Evolutionary conservation across 1,140 invertebrate species (phyloP).

Genomic region (Metaphire vulgaris): DNA sequence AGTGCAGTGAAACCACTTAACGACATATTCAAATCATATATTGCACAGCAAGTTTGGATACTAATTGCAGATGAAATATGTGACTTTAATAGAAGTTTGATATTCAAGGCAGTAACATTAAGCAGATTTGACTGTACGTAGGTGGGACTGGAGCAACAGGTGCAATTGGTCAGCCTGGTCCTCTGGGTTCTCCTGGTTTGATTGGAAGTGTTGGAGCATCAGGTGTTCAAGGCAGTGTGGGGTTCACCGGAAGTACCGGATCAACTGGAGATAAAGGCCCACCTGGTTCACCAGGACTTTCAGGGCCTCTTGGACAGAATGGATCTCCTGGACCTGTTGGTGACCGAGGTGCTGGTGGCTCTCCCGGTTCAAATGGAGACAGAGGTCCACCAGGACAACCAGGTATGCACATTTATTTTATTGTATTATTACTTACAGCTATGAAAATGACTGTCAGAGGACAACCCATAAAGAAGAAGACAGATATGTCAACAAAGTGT

Average conservation of each 20-base stretch:
- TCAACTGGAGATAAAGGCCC: slow-evolving; percentile 9
- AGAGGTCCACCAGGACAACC: not conserved
- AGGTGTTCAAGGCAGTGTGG: slow-evolving; percentile 29
- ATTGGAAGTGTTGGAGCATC: slow-evolving; percentile 19
- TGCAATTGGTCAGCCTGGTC: not conserved
- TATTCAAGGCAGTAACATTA: no score
- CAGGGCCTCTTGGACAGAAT: slow-evolving; percentile 4
- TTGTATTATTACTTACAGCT: no score
- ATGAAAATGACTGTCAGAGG: no score
- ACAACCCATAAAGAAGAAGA: no score
- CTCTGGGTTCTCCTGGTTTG: not conserved
- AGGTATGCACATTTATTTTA: no score
- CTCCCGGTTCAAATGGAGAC: not conserved
- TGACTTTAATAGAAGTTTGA: no score
- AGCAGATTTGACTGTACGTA: no score
- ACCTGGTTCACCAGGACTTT: not conserved
- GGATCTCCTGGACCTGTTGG: slow-evolving; percentile 34
- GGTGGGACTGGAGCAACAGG: not conserved
- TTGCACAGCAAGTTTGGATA: no score
- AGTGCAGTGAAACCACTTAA: no score
- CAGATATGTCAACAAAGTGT: no score
- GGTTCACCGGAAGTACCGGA: not conserved
- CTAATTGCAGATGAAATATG: no score
- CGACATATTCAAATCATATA: no score
- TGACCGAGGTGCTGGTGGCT: slow-evolving; percentile 24